A percentile compares a stretch with the other conserved stretches of the same genome.
phyloP scores from a whole-genome alignment of 2,113 vertebrate species.

The Neotoma lepida region DNA sequence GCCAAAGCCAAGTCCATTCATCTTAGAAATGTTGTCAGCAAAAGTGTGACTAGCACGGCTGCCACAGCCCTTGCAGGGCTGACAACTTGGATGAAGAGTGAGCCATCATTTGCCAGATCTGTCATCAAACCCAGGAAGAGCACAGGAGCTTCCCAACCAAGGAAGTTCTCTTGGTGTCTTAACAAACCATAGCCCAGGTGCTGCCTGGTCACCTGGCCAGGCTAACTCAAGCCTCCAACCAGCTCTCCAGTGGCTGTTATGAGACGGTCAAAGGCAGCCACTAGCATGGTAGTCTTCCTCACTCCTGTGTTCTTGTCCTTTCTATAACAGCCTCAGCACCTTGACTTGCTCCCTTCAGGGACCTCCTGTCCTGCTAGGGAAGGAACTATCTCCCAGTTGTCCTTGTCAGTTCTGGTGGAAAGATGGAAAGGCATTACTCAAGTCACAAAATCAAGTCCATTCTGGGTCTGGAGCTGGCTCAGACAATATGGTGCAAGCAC shows the following conservation, averaged over 20 bases:
- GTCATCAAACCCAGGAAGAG: neutral
- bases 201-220: neutral
- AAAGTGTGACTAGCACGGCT: neutral
- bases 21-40: neutral
- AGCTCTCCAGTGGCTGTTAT: neutral
- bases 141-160: neutral
- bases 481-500: fast-evolving
- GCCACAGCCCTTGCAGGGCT: neutral
- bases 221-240: neutral
- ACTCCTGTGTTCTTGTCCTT: neutral
- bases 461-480: neutral
- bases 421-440: neutral
- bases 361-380: neutral
- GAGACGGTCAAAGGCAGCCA: neutral
- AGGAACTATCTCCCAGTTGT: neutral
- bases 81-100: neutral
- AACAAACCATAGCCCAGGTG: neutral
- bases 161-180: neutral
- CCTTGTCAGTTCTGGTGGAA: neutral
- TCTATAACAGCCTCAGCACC: neutral
- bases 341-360: neutral
- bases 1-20: neutral
- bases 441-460: neutral
- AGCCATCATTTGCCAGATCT: neutral
- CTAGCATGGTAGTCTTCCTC: slow-evolving; percentile 43